These are phyloP conservation scores for Bufo bufo DNA, from an alignment of 2,113 vertebrate species.

Conservation along the genomic window DNA sequence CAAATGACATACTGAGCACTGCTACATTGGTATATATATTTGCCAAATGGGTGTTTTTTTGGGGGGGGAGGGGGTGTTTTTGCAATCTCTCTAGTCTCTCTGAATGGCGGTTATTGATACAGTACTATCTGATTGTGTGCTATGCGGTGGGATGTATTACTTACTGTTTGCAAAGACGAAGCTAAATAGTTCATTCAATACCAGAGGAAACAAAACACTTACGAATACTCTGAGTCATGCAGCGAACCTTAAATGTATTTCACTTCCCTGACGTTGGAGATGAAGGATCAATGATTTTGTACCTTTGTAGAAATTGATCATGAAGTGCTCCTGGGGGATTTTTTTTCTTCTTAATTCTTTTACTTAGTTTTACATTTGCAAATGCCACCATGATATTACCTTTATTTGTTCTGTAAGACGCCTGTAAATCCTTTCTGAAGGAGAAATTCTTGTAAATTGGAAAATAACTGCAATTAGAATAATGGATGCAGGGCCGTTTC, in stretches of 20 bases:
- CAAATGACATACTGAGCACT: background rate
- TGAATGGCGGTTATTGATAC: slow-evolving; percentile 15
- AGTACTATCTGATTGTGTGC: background rate
- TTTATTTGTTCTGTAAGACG: background rate
- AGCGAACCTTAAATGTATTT: slow-evolving; percentile 29
- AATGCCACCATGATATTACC: background rate
- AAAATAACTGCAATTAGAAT: background rate
- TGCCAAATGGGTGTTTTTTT: background rate
- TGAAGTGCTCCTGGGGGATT: slow-evolving; percentile 25
- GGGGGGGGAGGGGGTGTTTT: background rate
- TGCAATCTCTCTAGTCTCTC: too few species aligned
- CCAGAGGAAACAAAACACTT: slow-evolving; percentile 31
- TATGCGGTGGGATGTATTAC: slow-evolving; percentile 13
- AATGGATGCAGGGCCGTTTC: background rate
- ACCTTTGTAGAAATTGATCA: slow-evolving; percentile 51
- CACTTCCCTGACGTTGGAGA: slow-evolving; percentile 26
- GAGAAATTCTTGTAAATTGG: background rate
- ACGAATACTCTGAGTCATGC: slow-evolving; percentile 23
- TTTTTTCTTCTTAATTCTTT: slow-evolving; percentile 29
- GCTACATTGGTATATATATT: background rate
- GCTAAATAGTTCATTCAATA: slow-evolving; percentile 38
- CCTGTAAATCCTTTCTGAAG: background rate
- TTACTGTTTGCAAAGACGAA: slow-evolving; percentile 23
- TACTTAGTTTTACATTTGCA: slow-evolving; percentile 30
- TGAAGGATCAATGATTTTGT: slow-evolving; percentile 48